phyloP scores from a whole-genome alignment of 2,113 vertebrate genomes.

The Amphilophus citrinellus region DNA sequence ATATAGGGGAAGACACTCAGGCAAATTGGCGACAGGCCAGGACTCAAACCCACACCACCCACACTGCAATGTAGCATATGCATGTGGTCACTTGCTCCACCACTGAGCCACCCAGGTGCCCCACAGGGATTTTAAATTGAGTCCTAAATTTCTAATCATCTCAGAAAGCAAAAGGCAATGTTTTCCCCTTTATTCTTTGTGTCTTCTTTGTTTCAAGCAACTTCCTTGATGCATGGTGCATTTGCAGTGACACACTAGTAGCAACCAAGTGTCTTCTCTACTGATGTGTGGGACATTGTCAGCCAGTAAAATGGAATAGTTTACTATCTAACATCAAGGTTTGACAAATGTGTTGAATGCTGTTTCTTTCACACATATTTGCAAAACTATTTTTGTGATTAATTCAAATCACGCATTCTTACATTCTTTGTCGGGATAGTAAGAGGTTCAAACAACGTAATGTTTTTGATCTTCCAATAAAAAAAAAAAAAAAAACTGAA shows the following conservation, averaged over 20 bases:
- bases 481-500: too few relatives aligned
- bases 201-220: not conserved
- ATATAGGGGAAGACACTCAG: too few relatives aligned
- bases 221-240: not conserved
- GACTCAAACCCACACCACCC: too few relatives aligned
- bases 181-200: not conserved
- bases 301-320: not conserved
- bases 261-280: not conserved
- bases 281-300: not conserved
- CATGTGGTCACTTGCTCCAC: too few relatives aligned
- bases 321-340: not conserved
- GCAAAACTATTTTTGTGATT: too few relatives aligned
- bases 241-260: not conserved
- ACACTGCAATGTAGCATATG: too few relatives aligned
- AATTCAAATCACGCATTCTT: too few relatives aligned
- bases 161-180: not conserved
- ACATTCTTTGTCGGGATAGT: not conserved
- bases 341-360: not conserved
- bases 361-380: too few relatives aligned
- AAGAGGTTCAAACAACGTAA: not conserved
- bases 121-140: constrained; percentile 7
- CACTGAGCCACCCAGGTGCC: too few relatives aligned
- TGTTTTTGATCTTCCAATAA: too few relatives aligned
- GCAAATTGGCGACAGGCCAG: too few relatives aligned
- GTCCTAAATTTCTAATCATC: not conserved